These are phyloP conservation scores for Teleogryllus oceanicus DNA, from an alignment of 2,888 invertebrate species.

Conservation along the genomic window DNA sequence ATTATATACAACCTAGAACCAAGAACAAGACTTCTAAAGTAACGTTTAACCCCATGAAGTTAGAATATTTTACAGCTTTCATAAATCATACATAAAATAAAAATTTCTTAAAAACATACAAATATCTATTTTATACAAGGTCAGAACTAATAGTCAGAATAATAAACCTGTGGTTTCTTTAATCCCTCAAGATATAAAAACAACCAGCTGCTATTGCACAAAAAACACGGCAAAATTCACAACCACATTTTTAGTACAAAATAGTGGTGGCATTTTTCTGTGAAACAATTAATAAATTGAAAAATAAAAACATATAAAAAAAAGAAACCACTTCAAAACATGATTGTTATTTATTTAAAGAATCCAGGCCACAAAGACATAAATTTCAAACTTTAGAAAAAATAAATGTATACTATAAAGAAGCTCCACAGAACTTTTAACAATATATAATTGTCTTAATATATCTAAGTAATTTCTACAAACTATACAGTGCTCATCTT, in stretches of 20 bases:
- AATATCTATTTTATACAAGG: background rate
- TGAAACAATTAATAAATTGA: no score
- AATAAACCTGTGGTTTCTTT: constrained; percentile 6
- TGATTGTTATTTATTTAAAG: background rate
- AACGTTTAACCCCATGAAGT: background rate
- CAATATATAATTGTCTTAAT: no score
- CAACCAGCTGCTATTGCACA: background rate
- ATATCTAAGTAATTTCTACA: no score
- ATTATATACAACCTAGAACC: background rate
- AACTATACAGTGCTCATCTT: no score
- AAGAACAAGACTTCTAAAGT: background rate
- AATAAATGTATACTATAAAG: no score
- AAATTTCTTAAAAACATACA: background rate
- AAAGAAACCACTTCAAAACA: background rate
- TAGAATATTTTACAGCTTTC: background rate
- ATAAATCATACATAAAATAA: background rate
- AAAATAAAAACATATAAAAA: no score
- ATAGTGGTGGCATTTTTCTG: background rate
- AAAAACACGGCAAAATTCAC: background rate
- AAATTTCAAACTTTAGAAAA: no score
- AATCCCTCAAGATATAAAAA: background rate
- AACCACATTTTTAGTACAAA: background rate
- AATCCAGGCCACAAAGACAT: background rate
- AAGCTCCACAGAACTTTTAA: no score
- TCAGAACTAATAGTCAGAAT: background rate